phyloP scores from a whole-genome alignment of 2,888 invertebrate genomes.

The Tryphoninae sp. region DNA sequence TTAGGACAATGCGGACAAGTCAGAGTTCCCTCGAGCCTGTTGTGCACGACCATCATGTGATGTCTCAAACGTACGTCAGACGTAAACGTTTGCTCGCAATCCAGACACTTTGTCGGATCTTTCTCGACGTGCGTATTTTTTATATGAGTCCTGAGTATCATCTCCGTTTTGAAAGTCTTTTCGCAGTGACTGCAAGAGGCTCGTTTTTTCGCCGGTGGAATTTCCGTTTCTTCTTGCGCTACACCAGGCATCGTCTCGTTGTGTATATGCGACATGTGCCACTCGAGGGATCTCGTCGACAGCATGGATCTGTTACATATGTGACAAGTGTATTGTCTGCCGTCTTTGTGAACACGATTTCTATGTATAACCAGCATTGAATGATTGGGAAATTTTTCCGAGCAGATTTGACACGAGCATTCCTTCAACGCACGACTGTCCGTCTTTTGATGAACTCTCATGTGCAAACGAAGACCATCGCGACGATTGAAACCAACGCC shows the following conservation, averaged over 20 bases:
- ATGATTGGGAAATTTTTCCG: conserved; percentile 79
- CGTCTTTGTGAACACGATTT: conserved; percentile 79
- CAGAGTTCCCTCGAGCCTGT: conserved; percentile 77
- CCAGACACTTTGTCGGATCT: conserved; percentile 78
- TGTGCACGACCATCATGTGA: conserved; percentile 79
- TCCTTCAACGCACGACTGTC: conserved; percentile 79
- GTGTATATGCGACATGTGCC: conserved; percentile 80
- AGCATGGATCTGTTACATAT: conserved; percentile 80
- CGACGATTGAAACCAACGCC: conserved; percentile 79
- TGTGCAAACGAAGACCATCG: conserved; percentile 78
- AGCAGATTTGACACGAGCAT: conserved; percentile 79
- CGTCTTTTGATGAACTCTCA: conserved; percentile 78
- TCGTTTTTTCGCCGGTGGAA: conserved; percentile 72
- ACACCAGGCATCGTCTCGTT: conserved; percentile 71
- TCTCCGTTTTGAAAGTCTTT: conserved; percentile 80
- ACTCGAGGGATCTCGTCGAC: conserved; percentile 77
- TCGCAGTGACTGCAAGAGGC: conserved; percentile 77
- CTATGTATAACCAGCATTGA: conserved; percentile 79
- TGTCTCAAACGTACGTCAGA: conserved; percentile 79
- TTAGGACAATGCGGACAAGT: conserved; percentile 79
- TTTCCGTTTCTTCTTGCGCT: conserved; percentile 63
- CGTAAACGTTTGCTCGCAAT: conserved; percentile 76
- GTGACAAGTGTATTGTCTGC: conserved; percentile 78
- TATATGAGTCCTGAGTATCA: conserved; percentile 79
- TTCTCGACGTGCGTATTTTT: conserved; percentile 79